These are phyloP conservation scores for Ceraclea dissimilis DNA, from an alignment of 2,888 invertebrate genomes.

Conservation along the genomic window DNA sequence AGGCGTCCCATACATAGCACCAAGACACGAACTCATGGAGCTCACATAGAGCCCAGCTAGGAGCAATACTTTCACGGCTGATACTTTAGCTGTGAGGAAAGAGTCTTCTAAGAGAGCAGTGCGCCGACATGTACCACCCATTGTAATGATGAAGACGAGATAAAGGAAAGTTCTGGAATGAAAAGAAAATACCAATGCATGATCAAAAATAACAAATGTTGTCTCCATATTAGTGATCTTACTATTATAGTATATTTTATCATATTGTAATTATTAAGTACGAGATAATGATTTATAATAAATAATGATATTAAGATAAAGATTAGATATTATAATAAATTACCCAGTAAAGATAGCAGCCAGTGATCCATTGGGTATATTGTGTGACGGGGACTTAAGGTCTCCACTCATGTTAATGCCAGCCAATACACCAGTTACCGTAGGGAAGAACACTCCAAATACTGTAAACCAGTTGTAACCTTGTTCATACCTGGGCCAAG, in stretches of 20 bases:
- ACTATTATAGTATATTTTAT: too few species aligned
- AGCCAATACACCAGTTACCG: slow-evolving; percentile 92
- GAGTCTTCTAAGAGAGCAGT: slow-evolving; percentile 66
- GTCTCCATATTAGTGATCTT: too few species aligned
- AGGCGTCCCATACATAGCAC: slow-evolving; percentile 94
- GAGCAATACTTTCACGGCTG: slow-evolving; percentile 71
- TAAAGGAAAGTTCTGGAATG: slow-evolving; percentile 73
- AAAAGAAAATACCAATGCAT: too few species aligned
- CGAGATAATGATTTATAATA: too few species aligned
- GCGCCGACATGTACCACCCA: slow-evolving; percentile 82
- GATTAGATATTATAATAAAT: background rate
- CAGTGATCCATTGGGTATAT: slow-evolving; percentile 91
- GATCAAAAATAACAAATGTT: too few species aligned
- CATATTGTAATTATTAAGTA: too few species aligned
- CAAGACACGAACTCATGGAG: slow-evolving; percentile 91
- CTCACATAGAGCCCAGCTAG: slow-evolving; percentile 91
- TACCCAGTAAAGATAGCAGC: slow-evolving; percentile 88
- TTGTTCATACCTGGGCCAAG: slow-evolving; percentile 69
- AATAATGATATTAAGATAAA: too few species aligned
- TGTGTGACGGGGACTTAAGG: slow-evolving; percentile 79
- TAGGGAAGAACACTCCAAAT: slow-evolving; percentile 96
- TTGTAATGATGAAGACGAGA: slow-evolving; percentile 78
- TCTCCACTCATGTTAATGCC: slow-evolving; percentile 99
- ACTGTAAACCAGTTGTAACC: slow-evolving; percentile 91
- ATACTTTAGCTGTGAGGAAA: slow-evolving; percentile 89